Evolutionary conservation across 2,888 invertebrate genomes (phyloP).

Genomic region (Diarsia brunnea): DNA sequence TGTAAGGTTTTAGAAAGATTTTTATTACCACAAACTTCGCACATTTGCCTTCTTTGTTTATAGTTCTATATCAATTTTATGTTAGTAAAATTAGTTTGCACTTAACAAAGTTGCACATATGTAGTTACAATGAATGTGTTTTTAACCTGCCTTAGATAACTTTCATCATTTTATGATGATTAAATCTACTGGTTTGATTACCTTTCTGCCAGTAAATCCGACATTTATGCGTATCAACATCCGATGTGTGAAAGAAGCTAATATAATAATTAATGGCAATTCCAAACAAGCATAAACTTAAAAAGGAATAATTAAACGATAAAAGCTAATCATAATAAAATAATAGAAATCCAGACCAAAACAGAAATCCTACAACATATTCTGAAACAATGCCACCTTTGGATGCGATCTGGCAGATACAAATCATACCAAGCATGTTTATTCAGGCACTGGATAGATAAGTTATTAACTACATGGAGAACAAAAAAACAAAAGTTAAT

Average conservation of each 20-base stretch:
- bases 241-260: not conserved
- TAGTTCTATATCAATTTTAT: not conserved
- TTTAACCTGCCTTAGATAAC: not conserved
- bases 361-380: not conserved
- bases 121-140: not conserved
- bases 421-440: not conserved
- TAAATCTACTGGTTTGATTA: not conserved
- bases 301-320: not conserved
- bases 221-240: too few relatives aligned
- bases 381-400: not conserved
- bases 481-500: not conserved
- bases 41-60: not conserved
- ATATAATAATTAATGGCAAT: not conserved
- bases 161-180: constrained; percentile 19
- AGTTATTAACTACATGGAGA: not conserved
- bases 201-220: not conserved
- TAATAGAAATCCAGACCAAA: not conserved
- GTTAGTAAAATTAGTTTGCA: constrained; percentile 5
- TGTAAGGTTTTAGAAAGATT: too few relatives aligned
- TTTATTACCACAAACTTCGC: too few relatives aligned
- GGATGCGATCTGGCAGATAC: not conserved
- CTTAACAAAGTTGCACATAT: not conserved
- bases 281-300: not conserved
- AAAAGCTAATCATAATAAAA: not conserved
- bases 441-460: not conserved